Base-by-base conservation (phyloP, 1,140 invertebrate species). In the Archivesica marissinica region DNA sequence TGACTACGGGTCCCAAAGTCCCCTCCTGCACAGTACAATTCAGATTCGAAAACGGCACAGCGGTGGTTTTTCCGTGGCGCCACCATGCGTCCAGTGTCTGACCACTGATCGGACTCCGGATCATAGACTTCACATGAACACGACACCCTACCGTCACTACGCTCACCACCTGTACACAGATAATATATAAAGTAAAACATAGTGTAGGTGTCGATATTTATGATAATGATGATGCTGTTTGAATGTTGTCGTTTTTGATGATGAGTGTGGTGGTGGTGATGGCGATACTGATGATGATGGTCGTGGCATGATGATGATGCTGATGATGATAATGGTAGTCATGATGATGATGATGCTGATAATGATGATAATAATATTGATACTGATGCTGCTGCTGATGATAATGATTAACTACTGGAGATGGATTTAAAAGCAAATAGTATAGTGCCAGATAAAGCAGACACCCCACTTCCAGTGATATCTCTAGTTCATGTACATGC, bases 51-150 rank as follows among this genome's bases (percentile, higher is more conserved):
- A 3, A 68, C 56, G 3, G 70, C 74, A 39, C 82, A 87, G 6
- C 78, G 72, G 50, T 80, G 84, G 39, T 88, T 88, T 17, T 83
- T 79, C 25, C 90, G 20, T 1, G 88, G 87, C 15, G 87, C 81
- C 0, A 84, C 76, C 25, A 91, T 35, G 44, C 88, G 85, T 0
- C 89, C 88, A 11, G 79, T 64, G 35, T 88, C 89, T 20, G 75
- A 79, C 90, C 90, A 91, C 20, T 30, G 56, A 83, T 89, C 86
- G 3, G 75, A 59, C 1, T 79, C 66, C 0, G 88, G 81, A 80
- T 90, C 85, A 75, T 90, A 91, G 33, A 88, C 80, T 76, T 91
- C 90, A 44, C 83, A 86, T 17, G 88, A 86, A 41, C 68, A 87
- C 9, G 88, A 89, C 7, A 82, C 81, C 23, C 78, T 44, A 3